Conservation (phyloP, 1,140 invertebrate genomes). For the Probaryconus sp. region DNA sequence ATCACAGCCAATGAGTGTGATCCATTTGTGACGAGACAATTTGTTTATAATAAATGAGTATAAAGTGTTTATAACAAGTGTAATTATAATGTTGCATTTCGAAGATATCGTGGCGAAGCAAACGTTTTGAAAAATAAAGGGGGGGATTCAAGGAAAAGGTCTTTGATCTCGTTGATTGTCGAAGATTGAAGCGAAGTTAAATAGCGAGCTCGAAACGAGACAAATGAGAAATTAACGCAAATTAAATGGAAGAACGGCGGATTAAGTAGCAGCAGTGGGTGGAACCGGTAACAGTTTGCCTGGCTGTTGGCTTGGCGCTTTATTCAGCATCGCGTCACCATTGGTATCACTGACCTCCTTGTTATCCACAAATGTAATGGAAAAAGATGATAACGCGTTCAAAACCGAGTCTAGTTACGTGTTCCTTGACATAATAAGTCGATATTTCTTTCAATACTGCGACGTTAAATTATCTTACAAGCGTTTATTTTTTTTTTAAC, state of each 20-base stretch:
- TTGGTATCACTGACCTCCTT: slow-evolving; percentile 71
- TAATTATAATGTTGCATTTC: too few relatives aligned
- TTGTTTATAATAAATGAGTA: too few relatives aligned
- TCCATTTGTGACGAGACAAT: too few relatives aligned
- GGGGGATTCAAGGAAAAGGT: slow-evolving; percentile 49
- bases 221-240: slow-evolving; percentile 62
- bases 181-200: slow-evolving; percentile 47
- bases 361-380: slow-evolving; percentile 56
- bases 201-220: slow-evolving; percentile 51
- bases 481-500: slow-evolving; percentile 6
- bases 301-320: slow-evolving; percentile 9
- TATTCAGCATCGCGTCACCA: slow-evolving; percentile 33
- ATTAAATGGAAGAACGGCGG: slow-evolving; percentile 55
- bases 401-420: slow-evolving; percentile 31
- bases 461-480: slow-evolving; percentile 15
- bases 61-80: too few relatives aligned
- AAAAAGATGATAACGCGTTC: slow-evolving; percentile 43
- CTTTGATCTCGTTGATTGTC: slow-evolving; percentile 52
- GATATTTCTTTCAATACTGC: slow-evolving; percentile 5
- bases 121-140: slow-evolving; percentile 10
- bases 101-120: too few relatives aligned
- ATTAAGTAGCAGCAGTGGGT: slow-evolving; percentile 57
- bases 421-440: slow-evolving; percentile 39
- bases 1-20: too few relatives aligned
- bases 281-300: slow-evolving; percentile 54